Evolutionary conservation across 2,888 invertebrate species (phyloP), one percentile per base, ranked within the genome.

Genomic region (Pogonocherus hispidulus): DNA sequence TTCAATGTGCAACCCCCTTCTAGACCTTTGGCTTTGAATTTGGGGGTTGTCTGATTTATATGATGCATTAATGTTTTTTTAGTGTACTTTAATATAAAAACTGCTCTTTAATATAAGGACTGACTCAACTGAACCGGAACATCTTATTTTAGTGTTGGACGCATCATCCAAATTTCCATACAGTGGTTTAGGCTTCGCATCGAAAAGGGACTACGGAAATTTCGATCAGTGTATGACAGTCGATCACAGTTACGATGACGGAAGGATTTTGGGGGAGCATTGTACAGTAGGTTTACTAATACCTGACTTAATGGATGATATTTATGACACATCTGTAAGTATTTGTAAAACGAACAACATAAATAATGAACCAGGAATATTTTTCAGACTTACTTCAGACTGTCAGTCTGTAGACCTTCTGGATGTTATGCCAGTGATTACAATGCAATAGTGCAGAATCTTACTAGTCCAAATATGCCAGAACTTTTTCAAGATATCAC

Each of bases 391-490:
- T 16, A 44, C 9, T 73, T 22, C 52, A 69, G 56, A 37, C 37
- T 74, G 37, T 63, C 73, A 9, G 22, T 71, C 20, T 80, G 79
- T 57, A 59, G 75, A 35, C 80, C 80, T 27, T 66, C 75, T 27
- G 66, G 59, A 16, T 80, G 80, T 75, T 87, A 44, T 84, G 85
- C 69, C 5, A 9, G 16, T 0, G 77, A 77, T 51, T 63, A 67
- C 37, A 64, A 59, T n/a, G 3, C 23, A 11, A 32, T 65, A 37
- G 23, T 64, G 16, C 5, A 22, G n/a, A 9, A 47, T 18, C 5
- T 41, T 11, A 4, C 19, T 18, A n/a, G 19, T 18, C 3, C 2
- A 4, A 47, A 47, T 3, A 3, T 70, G 22, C 57, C 70, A 8
- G 51, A 70, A n/a, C 19, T 73, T 3, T 71, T 77, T 44, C 62